Conservation (phyloP, 2,113 vertebrate species). For the Propithecus coquereli region DNA sequence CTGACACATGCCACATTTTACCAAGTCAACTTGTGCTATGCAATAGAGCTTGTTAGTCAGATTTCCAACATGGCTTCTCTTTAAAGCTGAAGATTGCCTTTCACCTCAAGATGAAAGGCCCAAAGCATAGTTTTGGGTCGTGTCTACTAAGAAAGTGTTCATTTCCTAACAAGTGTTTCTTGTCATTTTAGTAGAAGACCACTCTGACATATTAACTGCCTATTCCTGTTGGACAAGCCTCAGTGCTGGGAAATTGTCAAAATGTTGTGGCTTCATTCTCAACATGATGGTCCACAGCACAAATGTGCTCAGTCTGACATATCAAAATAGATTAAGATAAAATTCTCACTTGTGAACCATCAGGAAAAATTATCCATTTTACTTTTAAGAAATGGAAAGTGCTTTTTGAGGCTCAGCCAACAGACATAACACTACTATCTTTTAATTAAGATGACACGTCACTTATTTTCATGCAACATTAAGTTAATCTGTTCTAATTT, state of each 20-base stretch:
- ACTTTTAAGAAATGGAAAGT: constrained; percentile 41
- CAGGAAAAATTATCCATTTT: constrained; percentile 52
- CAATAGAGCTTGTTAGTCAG: background rate
- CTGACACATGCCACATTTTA: background rate
- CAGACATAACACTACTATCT: background rate
- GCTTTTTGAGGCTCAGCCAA: constrained; percentile 41
- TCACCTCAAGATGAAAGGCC: background rate
- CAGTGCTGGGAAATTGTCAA: background rate
- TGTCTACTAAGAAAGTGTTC: background rate
- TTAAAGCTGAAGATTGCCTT: background rate
- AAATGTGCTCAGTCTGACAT: background rate
- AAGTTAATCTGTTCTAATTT: constrained; percentile 56
- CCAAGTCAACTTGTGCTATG: background rate
- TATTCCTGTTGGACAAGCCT: background rate
- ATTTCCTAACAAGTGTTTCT: background rate
- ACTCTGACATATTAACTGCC: background rate
- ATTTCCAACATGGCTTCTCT: background rate
- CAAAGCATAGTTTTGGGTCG: background rate
- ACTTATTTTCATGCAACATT: constrained; percentile 68
- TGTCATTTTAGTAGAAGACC: background rate
- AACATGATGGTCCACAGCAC: background rate
- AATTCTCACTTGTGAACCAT: background rate
- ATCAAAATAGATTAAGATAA: constrained; percentile 24
- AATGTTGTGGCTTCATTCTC: constrained; percentile 24
- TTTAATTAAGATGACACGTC: constrained; percentile 56